Evolutionary conservation across 1,140 invertebrate genomes (phyloP), one percentile per base, ranked within the genome.

Genomic region (Drosophila mayri): DNA sequence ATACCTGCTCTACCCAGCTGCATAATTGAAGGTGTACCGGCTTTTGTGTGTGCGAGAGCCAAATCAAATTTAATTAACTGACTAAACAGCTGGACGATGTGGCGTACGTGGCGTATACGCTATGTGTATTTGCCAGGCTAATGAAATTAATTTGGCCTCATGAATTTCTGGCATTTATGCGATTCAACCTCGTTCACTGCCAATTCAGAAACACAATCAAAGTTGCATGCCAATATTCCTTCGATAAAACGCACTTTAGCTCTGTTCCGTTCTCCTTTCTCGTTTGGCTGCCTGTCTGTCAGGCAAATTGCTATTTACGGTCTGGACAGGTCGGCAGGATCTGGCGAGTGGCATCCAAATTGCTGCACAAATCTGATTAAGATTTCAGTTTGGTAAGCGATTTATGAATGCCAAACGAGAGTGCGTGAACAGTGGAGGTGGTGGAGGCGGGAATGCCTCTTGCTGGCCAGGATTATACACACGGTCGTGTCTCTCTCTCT

Each of bases 351-450:
- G 50, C 73, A 80, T 63, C 76, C 58, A 68, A 77, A 73, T 77
- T 85, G 77, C 66, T 73, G 81, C 66, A 55, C 79, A 86, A 87
- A 87, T 86, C 83, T 82, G 83, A 87, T 86, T 79, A 86, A 86
- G 74, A 73, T 78, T 81, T 85, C 75, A 79, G 64, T 76, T 80
- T 60, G 61, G 57, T 78, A 85, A 86, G 68, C 82, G 83, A 85
- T 87, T 86, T 86, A 83, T 87, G 83, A 72, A 76, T 78, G 71
- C 58, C 65, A 76, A 71, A 76, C 49, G 65, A 63, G 58, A 60
- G 74, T 83, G 50, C 82, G 40, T 55, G 65, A 70, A 54, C 63
- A 80, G 57, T 32, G 46, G 18, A 5, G 18, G 41, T 4, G n/a
- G 18, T 0, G 43, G 20, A 7, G 18, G 30, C 37, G 16, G 54